phyloP scores from a whole-genome alignment of 2,888 invertebrate species.

The Molanna angustata region DNA sequence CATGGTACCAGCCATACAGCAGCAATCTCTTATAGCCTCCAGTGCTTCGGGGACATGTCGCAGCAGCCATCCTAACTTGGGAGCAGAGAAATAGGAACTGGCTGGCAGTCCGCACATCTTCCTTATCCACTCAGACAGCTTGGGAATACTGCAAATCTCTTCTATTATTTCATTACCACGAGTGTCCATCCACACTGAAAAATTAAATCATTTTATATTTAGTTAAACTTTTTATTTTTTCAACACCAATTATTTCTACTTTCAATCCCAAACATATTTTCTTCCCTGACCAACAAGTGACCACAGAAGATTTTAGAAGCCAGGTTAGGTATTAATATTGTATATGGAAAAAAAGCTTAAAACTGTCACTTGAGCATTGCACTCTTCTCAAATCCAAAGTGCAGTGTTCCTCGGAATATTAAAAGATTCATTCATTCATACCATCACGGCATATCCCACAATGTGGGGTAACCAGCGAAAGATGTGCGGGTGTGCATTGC shows the following conservation, averaged over 20 bases:
- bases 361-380: too few species aligned
- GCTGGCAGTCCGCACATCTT: conserved; percentile 84
- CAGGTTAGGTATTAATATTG: too few species aligned
- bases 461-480: too few species aligned
- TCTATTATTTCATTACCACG: conserved; percentile 83
- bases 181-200: conserved; percentile 86
- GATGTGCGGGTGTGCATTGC: too few species aligned
- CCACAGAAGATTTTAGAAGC: background rate
- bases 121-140: conserved; percentile 35
- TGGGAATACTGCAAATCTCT: conserved; percentile 47
- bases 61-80: conserved; percentile 92
- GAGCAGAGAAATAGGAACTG: conserved; percentile 93
- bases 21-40: conserved; percentile 64
- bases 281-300: background rate
- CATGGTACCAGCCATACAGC: conserved; percentile 83
- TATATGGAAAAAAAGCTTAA: too few species aligned
- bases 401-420: too few species aligned
- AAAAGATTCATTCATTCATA: too few species aligned
- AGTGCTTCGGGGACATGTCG: conserved; percentile 77
- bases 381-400: too few species aligned
- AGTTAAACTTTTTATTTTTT: background rate
- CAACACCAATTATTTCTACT: too few species aligned
- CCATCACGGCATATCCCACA: too few species aligned
- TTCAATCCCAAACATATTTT: too few species aligned
- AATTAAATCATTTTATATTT: background rate